Evolutionary conservation across 2,888 invertebrate genomes (phyloP), one percentile per base, ranked within the genome.

Genomic region (Euplexia lucipara): DNA sequence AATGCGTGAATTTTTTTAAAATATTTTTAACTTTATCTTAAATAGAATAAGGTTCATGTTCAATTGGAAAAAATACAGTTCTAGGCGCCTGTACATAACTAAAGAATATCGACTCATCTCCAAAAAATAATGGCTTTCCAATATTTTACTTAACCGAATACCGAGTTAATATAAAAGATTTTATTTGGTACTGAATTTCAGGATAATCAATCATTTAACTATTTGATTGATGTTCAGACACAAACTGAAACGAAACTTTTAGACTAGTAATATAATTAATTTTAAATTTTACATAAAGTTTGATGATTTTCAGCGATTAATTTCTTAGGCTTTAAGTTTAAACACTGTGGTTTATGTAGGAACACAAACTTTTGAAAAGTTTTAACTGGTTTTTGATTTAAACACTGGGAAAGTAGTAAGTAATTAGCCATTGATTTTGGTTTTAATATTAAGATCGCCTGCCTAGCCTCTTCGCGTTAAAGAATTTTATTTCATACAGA

Each of bases 171-270:
- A 18, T 12, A 16, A 45, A n/a, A n/a, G n/a, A 37, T 16, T 44
- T 58, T 64, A 65, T 61, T 39, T 35, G n/a, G n/a, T n/a, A 49
- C 30, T 12, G 14, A 42, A 58, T 37, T 60, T 57, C n/a, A 47
- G 8, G 39, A 54, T 58, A 65, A 70, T 75, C 57, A 74, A 74
- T 74, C 65, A 75, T 22, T 8, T 7, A 3, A 16, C 7, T 16
- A 42, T 18, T 49, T 64, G 70, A 70, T 70, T 61, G 48, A 75
- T 70, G 44, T 49, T 49, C 32, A 42, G 8, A 14, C 16, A 34
- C 9, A 42, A 51, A 47, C 56, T 18, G 10, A 39, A 64, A 42
- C 5, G 22, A 22, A 74, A 42, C 45, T 64, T 58, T 48, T 12
- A 22, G 26, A 52, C n/a, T 56, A n/a, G n/a, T n/a, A n/a, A n/a